Conservation (phyloP, 2,113 vertebrate genomes). For the Hyla sarda region DNA sequence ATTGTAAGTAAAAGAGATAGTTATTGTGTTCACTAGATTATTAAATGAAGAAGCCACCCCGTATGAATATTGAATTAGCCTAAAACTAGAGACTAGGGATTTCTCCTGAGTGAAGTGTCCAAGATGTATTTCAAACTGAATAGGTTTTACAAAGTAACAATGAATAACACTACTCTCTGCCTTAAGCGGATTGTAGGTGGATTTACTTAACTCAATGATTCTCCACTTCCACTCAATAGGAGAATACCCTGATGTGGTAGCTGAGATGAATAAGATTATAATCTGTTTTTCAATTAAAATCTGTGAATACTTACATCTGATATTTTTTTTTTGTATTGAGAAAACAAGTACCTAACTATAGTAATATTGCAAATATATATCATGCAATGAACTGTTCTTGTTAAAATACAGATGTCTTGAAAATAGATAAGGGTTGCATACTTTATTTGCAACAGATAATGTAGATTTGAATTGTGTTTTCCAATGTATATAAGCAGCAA, state of each 20-base stretch:
- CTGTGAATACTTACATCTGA: neutral
- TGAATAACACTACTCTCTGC: conserved; percentile 30
- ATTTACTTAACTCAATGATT: conserved; percentile 39
- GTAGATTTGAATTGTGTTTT: neutral
- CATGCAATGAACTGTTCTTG: neutral
- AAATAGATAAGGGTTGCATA: neutral
- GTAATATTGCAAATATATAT: neutral
- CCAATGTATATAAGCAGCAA: neutral
- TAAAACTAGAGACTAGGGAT: conserved; percentile 27
- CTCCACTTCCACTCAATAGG: conserved; percentile 35
- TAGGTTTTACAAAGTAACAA: conserved; percentile 39
- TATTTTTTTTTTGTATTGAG: neutral
- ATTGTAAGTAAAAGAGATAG: conserved; percentile 51
- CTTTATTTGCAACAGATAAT: neutral
- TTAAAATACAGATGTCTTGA: neutral
- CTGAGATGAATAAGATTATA: conserved; percentile 28
- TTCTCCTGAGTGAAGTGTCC: conserved; percentile 26
- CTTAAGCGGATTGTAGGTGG: conserved; percentile 49
- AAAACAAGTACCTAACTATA: neutral
- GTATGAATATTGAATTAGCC: conserved; percentile 47
- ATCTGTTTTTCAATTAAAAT: conserved; percentile 38
- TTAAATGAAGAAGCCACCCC: conserved; percentile 42
- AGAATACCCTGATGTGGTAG: conserved; percentile 27
- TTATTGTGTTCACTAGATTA: conserved; percentile 44
- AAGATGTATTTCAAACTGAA: conserved; percentile 47